Conservation (phyloP, 2,888 invertebrate genomes). For the Acronicta psi region DNA sequence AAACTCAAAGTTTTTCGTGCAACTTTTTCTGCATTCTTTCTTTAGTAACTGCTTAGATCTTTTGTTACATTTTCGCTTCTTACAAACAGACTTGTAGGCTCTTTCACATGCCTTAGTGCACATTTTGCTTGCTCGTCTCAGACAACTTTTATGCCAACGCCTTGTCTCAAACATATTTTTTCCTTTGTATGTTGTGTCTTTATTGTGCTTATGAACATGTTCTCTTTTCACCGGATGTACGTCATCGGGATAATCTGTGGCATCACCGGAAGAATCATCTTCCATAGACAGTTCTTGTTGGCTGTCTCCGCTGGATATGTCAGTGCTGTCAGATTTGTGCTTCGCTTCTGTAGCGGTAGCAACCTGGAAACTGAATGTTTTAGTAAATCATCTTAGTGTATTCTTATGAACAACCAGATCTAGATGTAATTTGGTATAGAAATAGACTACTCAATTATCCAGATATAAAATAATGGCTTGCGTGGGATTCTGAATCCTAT, state of each 20-base stretch:
- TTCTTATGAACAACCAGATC: neutral
- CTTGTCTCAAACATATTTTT: conserved; percentile 16
- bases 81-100: conserved; percentile 33
- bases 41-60: conserved; percentile 26
- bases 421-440: no score
- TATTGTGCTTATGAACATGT: conserved; percentile 1
- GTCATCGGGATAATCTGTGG: neutral
- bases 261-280: conserved; percentile 1
- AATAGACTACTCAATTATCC: neutral
- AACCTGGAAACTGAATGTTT: conserved; percentile 20
- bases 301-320: conserved; percentile 13
- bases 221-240: neutral
- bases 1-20: conserved; percentile 25
- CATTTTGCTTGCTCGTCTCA: conserved; percentile 19
- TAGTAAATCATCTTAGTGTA: no score
- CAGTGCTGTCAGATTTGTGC: conserved; percentile 8
- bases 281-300: conserved; percentile 6
- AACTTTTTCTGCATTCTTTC: conserved; percentile 32
- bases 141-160: conserved; percentile 13
- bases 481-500: no score
- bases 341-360: conserved; percentile 12
- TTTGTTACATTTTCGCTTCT: conserved; percentile 19
- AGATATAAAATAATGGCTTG: no score
- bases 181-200: neutral
- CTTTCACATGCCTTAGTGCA: conserved; percentile 33